phyloP scores from a whole-genome alignment of 2,797 vertebrate genomes.

The Micromesistius poutassou region DNA sequence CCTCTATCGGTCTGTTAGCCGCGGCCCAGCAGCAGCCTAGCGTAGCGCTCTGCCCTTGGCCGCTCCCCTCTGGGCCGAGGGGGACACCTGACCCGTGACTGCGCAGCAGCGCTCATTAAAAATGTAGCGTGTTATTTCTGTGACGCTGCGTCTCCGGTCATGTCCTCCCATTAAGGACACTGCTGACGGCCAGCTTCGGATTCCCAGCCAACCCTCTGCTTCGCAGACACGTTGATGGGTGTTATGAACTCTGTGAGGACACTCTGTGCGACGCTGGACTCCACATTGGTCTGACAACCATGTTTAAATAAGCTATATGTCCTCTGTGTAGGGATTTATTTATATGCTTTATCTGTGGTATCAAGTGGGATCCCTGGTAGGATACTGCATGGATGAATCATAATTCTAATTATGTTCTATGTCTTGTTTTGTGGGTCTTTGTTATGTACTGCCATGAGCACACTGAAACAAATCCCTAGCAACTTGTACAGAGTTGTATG shows the following conservation, averaged over 20 bases:
- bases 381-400: no score
- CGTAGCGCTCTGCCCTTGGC: background rate
- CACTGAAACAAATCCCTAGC: no score
- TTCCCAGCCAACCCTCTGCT: constrained; percentile 29
- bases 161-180: constrained; percentile 38
- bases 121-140: constrained; percentile 44
- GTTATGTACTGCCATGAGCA: no score
- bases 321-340: no score
- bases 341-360: no score
- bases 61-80: background rate
- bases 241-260: background rate
- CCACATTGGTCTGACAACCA: no score
- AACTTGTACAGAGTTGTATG: no score
- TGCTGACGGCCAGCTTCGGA: constrained; percentile 23
- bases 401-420: no score
- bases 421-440: no score
- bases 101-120: constrained; percentile 62
- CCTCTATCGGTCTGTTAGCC: background rate
- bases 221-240: constrained; percentile 13
- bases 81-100: constrained; percentile 50
- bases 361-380: no score
- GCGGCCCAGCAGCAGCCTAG: background rate
- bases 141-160: constrained; percentile 19
- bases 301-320: no score
- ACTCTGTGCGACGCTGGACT: no score